phyloP scores from a whole-genome alignment of 2,113 vertebrate genomes.

The Fulica atra region DNA sequence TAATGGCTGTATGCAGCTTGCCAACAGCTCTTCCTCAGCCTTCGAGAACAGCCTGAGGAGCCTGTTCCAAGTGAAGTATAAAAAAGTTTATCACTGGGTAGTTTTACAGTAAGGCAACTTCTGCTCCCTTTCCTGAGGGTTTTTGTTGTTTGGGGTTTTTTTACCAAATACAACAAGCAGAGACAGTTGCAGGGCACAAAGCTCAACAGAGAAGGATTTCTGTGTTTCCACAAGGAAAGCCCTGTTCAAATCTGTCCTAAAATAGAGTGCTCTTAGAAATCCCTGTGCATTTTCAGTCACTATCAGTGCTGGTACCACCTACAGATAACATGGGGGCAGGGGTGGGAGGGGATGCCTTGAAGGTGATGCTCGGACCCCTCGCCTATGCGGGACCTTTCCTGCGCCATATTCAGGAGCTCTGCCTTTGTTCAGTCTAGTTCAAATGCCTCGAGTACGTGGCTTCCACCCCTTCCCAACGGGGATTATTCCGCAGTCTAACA shows the following conservation, averaged over 20 bases:
- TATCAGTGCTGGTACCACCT: background rate
- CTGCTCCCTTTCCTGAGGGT: background rate
- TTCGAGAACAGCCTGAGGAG: background rate
- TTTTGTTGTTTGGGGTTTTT: background rate
- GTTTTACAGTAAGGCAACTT: constrained; percentile 12
- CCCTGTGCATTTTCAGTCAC: background rate
- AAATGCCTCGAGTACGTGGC: fast-evolving
- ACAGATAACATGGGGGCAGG: background rate
- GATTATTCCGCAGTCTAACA: background rate
- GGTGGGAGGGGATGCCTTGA: background rate
- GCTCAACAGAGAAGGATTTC: background rate
- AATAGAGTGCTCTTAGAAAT: background rate
- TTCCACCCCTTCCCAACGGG: background rate
- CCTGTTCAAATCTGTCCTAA: constrained; percentile 30
- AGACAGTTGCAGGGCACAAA: background rate
- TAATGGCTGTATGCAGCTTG: constrained; percentile 8
- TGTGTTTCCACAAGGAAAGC: background rate
- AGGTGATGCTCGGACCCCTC: background rate
- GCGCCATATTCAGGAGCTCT: background rate
- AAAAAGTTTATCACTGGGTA: constrained; percentile 42
- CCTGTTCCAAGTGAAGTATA: constrained; percentile 19
- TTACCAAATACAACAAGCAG: background rate
- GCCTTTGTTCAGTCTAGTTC: background rate
- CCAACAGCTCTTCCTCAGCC: constrained; percentile 47
- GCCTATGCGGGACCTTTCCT: fast-evolving